phyloP scores from a whole-genome alignment of 1,140 invertebrate genomes.

The Drosophila mauritiana region DNA sequence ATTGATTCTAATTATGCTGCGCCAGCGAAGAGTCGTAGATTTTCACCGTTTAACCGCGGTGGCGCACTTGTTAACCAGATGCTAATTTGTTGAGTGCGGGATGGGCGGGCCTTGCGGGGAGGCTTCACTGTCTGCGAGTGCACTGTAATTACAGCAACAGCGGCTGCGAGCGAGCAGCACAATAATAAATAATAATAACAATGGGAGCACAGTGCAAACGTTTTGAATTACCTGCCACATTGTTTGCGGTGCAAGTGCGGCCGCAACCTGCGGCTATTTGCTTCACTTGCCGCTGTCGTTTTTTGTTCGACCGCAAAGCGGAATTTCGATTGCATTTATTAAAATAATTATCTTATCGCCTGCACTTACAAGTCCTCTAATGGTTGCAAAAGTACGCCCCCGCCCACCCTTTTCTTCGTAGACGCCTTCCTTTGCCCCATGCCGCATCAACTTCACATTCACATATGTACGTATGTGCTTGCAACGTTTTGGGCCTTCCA shows the following conservation, averaged over 20 bases:
- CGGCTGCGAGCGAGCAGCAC: conserved; percentile 34
- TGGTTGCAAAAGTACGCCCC: conserved; percentile 9
- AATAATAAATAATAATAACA: conserved; percentile 65
- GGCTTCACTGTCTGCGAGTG: conserved; percentile 16
- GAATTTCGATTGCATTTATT: conserved; percentile 71
- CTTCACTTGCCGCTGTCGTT: conserved; percentile 36
- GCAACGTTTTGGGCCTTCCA: conserved; percentile 60
- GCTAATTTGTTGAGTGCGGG: conserved; percentile 52
- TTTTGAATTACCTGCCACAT: conserved; percentile 70
- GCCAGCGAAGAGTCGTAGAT: conserved; percentile 58
- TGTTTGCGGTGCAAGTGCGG: conserved; percentile 37
- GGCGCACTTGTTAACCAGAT: conserved; percentile 80
- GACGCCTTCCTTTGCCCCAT: conserved; percentile 48
- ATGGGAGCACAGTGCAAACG: conserved; percentile 57
- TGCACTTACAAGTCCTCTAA: conserved; percentile 38
- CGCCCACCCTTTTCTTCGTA: conserved; percentile 14
- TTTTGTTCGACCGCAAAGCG: conserved; percentile 63
- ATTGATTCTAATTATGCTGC: conserved; percentile 79
- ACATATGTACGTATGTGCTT: background rate
- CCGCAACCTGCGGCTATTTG: conserved; percentile 49
- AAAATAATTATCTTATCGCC: conserved; percentile 63
- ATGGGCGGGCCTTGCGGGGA: conserved; percentile 4
- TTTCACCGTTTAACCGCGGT: conserved; percentile 77
- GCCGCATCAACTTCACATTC: conserved; percentile 24
- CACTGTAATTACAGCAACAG: conserved; percentile 56